A percentile compares a stretch with the other conserved stretches of the same genome.
Conservation (phyloP, 1,140 invertebrate species). For the Polypedilum pembai region DNA sequence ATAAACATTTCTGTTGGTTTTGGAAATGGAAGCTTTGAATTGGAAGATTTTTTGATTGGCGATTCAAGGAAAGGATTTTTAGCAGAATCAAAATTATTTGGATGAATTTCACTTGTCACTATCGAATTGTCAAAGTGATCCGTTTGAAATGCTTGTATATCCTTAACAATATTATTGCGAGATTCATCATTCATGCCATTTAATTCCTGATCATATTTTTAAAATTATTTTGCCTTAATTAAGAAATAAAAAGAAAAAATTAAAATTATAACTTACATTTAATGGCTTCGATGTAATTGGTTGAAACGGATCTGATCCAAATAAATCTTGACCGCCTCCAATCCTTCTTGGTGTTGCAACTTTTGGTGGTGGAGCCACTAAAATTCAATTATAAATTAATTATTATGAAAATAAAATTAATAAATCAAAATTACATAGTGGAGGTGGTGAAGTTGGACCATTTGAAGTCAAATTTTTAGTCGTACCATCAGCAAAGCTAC, state of each 20-base stretch:
- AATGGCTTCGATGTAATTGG: constrained; percentile 39
- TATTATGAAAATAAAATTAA: background rate
- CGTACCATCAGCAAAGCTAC: constrained; percentile 40
- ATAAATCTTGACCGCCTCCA: constrained; percentile 52
- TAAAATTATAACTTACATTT: constrained; percentile 34
- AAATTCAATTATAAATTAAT: constrained; percentile 40
- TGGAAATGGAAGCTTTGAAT: background rate
- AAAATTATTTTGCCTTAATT: background rate
- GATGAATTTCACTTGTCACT: background rate
- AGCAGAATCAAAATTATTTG: background rate
- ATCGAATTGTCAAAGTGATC: background rate
- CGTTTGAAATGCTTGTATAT: constrained; percentile 27
- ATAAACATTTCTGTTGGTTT: constrained; percentile 14
- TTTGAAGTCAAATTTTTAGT: constrained; percentile 34
- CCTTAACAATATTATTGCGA: constrained; percentile 25
- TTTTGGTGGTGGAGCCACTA: constrained; percentile 74
- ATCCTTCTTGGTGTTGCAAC: constrained; percentile 46
- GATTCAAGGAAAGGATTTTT: constrained; percentile 19
- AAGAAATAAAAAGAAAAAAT: too few relatives aligned
- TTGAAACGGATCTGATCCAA: constrained; percentile 58
- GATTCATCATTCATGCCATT: constrained; percentile 18
- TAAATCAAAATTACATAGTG: constrained; percentile 51
- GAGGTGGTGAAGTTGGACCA: constrained; percentile 44
- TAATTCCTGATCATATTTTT: constrained; percentile 3
- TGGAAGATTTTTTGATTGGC: background rate